Base-by-base conservation (phyloP, 2,797 vertebrate species). In the Tapera naevia region DNA sequence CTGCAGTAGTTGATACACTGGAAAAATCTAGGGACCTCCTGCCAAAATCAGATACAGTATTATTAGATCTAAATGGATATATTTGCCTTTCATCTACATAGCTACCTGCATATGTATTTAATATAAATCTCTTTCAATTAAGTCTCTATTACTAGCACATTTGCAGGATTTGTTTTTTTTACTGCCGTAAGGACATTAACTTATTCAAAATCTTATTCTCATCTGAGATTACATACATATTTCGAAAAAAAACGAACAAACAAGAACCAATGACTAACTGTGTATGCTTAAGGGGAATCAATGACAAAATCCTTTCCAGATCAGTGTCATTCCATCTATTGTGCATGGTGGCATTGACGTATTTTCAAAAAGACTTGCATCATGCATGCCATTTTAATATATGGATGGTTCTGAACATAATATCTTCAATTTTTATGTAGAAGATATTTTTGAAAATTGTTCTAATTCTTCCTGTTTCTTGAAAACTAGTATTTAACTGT, bases 21-120 rank as follows among this genome's bases (percentile, higher is more conserved):
- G 46, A 91, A 96, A 86, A 88, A 88, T 64, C 28, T 56, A 93
- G 39, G 56, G 81, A 45, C 79, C 30, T 92, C 35, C 37, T 95
- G 92, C 81, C 86, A 93, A 82, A 93, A 91, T 88, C 84, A 91
- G 69, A 82, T 46, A 69, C n/a, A 75, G 24, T n/a, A 89, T 9
- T 78, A 80, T 79, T 73, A 88, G 51, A 86, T 94, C 51, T 74
- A 81, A 91, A 86, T 76, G 33, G 45, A 80, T 84, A 91, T 75
- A 69, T 21, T 73, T 86, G 50, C 14, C 11, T 95, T 94, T 86
- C 1, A 2, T 74, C 54, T 72, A 61, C 50, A 54, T 10, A 60
- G 60, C 48, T 94, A 95, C 67, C 73, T 91, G 28, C 14, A 71
- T 54, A 70, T 28, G 22, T 12, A 37, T 69, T 39, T 16, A 24